A percentile compares a stretch with the other conserved stretches of the same genome.
These are phyloP conservation scores for Dermatemys mawii DNA, from an alignment of 2,113 vertebrate species.

Conservation along the genomic window DNA sequence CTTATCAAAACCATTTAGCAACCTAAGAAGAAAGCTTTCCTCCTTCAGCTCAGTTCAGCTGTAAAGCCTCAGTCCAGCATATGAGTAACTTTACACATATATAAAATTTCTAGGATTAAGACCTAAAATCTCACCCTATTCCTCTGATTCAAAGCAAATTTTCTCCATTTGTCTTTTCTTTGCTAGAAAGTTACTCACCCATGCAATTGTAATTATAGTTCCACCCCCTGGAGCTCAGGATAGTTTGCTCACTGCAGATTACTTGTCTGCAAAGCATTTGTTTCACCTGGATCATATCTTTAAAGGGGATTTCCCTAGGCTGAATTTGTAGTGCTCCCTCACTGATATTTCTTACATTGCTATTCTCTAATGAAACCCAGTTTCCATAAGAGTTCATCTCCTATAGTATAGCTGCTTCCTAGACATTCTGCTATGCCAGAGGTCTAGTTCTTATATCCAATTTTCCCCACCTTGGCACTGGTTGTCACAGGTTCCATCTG, in stretches of 20 bases:
- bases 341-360: slow-evolving; percentile 67
- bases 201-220: background rate
- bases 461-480: slow-evolving; percentile 43
- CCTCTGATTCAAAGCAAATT: slow-evolving; percentile 28
- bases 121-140: background rate
- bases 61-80: background rate
- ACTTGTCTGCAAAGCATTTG: slow-evolving; percentile 64
- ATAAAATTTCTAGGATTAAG: background rate
- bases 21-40: background rate
- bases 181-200: background rate
- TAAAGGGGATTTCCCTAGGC: slow-evolving; percentile 64
- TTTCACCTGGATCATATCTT: slow-evolving; percentile 71
- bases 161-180: background rate
- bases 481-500: slow-evolving; percentile 39
- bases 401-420: slow-evolving; percentile 48
- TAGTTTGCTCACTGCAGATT: slow-evolving; percentile 60
- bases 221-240: slow-evolving; percentile 15
- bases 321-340: slow-evolving; percentile 57
- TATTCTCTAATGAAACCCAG: slow-evolving; percentile 75
- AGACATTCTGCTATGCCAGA: slow-evolving; percentile 51
- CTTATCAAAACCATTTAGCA: background rate
- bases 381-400: slow-evolving; percentile 49
- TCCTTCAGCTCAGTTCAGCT: background rate
- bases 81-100: background rate
- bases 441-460: slow-evolving; percentile 51